Evolutionary conservation across 35 echinoderm and acorn worm species (phyloP).

Genomic region (Patiria miniata): DNA sequence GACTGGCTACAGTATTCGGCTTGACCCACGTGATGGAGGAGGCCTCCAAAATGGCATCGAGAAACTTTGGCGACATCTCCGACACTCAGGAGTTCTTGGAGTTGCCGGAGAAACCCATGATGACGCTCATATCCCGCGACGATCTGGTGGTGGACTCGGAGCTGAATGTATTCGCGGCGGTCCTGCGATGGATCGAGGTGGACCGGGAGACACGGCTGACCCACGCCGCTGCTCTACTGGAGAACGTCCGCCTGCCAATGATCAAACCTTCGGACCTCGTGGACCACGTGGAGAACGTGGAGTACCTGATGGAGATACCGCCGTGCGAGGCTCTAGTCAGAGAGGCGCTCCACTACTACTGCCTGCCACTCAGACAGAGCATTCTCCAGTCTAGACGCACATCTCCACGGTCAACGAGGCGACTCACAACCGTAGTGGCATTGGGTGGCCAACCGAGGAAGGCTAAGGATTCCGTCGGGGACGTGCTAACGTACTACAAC

Average conservation of each 20-base stretch:
- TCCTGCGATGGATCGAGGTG: constrained; percentile 72
- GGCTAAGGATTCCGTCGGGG: constrained; percentile 69
- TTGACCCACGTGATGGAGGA: constrained; percentile 69
- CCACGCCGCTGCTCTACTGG: constrained; percentile 45
- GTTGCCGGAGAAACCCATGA: constrained; percentile 53
- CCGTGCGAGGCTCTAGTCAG: constrained; percentile 78
- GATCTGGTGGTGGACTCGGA: constrained; percentile 84
- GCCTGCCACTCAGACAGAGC: constrained; percentile 83
- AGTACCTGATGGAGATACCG: constrained; percentile 71
- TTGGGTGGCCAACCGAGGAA: constrained; percentile 87
- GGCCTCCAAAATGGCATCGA: constrained; percentile 57
- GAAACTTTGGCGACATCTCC: constrained; percentile 61
- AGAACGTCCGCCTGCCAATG: constrained; percentile 87
- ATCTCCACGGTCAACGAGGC: constrained; percentile 69
- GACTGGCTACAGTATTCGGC: constrained; percentile 63
- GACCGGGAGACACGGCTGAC: constrained; percentile 36
- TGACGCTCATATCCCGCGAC: constrained; percentile 57
- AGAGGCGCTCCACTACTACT: constrained; percentile 95
- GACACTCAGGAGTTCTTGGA: constrained; percentile 66
- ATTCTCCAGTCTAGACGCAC: constrained; percentile 82
- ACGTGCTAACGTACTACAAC: constrained; percentile 78
- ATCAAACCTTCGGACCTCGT: constrained; percentile 82
- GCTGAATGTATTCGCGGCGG: constrained; percentile 71
- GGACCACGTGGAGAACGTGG: constrained; percentile 85
- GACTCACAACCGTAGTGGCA: constrained; percentile 65